These are phyloP conservation scores for Sebastes cheni DNA, from an alignment of 2,797 vertebrate genomes.

Conservation along the genomic window DNA sequence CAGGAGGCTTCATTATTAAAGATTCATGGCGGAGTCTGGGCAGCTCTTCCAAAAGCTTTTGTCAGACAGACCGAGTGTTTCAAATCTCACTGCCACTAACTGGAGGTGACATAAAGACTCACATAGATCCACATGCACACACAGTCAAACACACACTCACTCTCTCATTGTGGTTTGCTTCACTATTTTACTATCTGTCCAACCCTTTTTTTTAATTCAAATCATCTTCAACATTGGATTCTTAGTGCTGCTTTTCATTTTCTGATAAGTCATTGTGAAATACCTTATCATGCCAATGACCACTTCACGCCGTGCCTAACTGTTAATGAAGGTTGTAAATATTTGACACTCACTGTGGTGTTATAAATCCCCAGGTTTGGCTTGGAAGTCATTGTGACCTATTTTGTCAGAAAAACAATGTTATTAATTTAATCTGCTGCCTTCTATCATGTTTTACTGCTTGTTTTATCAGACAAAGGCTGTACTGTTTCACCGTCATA, in stretches of 20 bases:
- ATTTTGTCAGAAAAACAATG: background rate
- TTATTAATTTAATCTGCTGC: background rate
- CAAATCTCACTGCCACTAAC: conserved; percentile 74
- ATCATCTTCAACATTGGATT: conserved; percentile 6
- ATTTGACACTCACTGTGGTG: background rate
- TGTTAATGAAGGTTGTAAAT: background rate
- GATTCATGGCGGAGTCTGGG: conserved; percentile 78
- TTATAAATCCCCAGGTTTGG: background rate
- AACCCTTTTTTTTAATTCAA: conserved; percentile 8
- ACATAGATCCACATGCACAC: conserved; percentile 13
- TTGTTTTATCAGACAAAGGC: background rate
- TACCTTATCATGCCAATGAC: background rate
- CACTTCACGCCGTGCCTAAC: background rate
- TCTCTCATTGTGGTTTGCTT: background rate
- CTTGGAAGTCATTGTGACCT: background rate
- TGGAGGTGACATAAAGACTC: conserved; percentile 71
- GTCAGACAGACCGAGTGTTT: conserved; percentile 78
- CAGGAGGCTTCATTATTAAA: conserved; percentile 82
- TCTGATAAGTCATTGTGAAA: background rate
- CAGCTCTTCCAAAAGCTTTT: conserved; percentile 79
- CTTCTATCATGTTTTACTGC: background rate
- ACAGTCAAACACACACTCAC: background rate
- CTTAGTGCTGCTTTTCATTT: background rate
- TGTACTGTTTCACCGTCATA: background rate
- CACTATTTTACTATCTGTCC: conserved; percentile 1